phyloP scores from a whole-genome alignment of 2,797 vertebrate genomes.

The Chrosomus eos region DNA sequence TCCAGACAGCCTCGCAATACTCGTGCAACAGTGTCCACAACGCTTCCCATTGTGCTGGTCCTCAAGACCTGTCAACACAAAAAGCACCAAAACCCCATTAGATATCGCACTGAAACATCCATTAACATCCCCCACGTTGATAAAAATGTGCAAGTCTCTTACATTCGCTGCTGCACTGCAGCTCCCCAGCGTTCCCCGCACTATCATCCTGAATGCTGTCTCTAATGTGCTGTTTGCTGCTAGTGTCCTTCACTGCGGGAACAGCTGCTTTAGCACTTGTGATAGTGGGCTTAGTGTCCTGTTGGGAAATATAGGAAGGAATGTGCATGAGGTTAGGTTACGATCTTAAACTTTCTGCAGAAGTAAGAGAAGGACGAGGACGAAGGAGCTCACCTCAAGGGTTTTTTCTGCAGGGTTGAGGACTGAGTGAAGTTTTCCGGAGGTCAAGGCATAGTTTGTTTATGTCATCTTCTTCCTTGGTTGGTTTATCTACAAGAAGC shows the following conservation, averaged over 20 bases:
- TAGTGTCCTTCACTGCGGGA: conserved; percentile 61
- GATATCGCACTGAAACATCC: conserved; percentile 1
- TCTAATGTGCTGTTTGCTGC: conserved; percentile 77
- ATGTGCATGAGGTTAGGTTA: conserved; percentile 19
- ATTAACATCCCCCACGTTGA: neutral
- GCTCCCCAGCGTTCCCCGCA: conserved; percentile 85
- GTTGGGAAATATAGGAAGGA: conserved; percentile 15
- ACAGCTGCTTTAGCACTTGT: conserved; percentile 68
- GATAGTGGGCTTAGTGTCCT: conserved; percentile 69
- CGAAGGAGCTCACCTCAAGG: conserved; percentile 46
- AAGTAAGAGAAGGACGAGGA: neutral
- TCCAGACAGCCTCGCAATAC: conserved; percentile 84
- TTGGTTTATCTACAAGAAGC: conserved; percentile 72
- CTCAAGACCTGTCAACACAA: conserved; percentile 79
- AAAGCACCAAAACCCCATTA: conserved; percentile 37
- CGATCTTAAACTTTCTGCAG: neutral
- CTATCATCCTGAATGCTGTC: conserved; percentile 87
- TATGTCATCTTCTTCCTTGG: conserved; percentile 88
- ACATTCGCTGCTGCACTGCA: conserved; percentile 89
- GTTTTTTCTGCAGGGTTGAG: conserved; percentile 43
- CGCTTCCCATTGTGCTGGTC: conserved; percentile 85
- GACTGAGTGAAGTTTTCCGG: conserved; percentile 82
- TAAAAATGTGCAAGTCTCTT: conserved; percentile 55
- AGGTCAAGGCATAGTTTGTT: conserved; percentile 86
- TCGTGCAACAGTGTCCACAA: conserved; percentile 83